Percentiles rank a stretch among this genome's conserved stretches.
These are phyloP conservation scores for Syrphus vitripennis DNA, from an alignment of 2,888 invertebrate species.

Conservation along the genomic window DNA sequence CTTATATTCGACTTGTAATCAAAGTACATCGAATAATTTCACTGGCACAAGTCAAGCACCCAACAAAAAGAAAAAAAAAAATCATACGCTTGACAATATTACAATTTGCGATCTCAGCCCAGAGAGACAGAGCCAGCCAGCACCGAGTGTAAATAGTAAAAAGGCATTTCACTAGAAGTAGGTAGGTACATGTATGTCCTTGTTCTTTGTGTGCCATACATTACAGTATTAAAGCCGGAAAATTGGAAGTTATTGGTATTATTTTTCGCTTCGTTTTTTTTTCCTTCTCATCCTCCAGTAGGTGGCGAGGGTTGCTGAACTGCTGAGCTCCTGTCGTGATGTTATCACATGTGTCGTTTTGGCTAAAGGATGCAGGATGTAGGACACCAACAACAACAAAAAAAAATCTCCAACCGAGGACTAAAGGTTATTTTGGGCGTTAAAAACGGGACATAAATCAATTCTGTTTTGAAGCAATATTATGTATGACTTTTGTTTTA, in stretches of 20 bases:
- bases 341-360: slow-evolving; percentile 5
- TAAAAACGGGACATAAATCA: slow-evolving; percentile 61
- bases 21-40: background rate
- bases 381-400: background rate
- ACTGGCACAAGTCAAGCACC: slow-evolving; percentile 19
- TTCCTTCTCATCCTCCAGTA: background rate
- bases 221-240: slow-evolving; percentile 45
- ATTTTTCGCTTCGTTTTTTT: slow-evolving; percentile 11
- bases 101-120: background rate
- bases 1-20: background rate
- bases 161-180: slow-evolving; percentile 32
- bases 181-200: slow-evolving; percentile 29
- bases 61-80: background rate
- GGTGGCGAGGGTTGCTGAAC: background rate
- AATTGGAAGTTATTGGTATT: slow-evolving; percentile 61
- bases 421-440: slow-evolving; percentile 45
- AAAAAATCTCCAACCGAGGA: slow-evolving; percentile 7
- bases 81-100: slow-evolving; percentile 47
- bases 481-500: slow-evolving; percentile 49
- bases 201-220: slow-evolving; percentile 5
- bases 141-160: background rate
- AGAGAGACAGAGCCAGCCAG: background rate
- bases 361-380: slow-evolving; percentile 13
- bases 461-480: slow-evolving; percentile 51
- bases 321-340: background rate